Conservation (phyloP, 2,888 invertebrate species). For the Molorchus minor region DNA sequence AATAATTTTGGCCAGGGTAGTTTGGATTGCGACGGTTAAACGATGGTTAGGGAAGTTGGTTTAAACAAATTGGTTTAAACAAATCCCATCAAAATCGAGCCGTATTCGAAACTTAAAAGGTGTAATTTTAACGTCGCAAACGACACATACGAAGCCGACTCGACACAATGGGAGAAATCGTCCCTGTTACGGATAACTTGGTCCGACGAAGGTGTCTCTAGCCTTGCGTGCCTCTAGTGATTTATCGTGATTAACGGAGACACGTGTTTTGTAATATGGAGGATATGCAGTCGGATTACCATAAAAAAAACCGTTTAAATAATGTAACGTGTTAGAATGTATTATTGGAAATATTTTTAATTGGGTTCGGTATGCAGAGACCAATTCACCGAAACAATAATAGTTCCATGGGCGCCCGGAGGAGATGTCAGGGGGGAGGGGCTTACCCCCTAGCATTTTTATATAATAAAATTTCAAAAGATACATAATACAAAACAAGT, state of each 20-base stretch:
- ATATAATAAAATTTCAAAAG: no score
- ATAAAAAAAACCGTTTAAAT: slow-evolving; percentile 24
- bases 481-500: no score
- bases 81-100: slow-evolving; percentile 31
- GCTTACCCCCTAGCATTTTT: no score
- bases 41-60: no score
- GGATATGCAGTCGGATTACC: slow-evolving; percentile 15
- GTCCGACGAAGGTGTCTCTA: slow-evolving; percentile 34
- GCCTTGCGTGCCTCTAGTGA: slow-evolving; percentile 39
- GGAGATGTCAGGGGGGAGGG: no score
- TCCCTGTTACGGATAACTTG: slow-evolving; percentile 40
- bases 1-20: no score
- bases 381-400: not conserved
- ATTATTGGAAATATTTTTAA: slow-evolving; percentile 10
- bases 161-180: slow-evolving; percentile 47
- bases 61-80: no score
- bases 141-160: slow-evolving; percentile 29
- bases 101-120: slow-evolving; percentile 31
- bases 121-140: slow-evolving; percentile 32
- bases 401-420: no score
- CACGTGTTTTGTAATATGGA: slow-evolving; percentile 39
- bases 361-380: not conserved
- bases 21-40: no score
- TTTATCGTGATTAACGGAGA: slow-evolving; percentile 41
- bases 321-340: slow-evolving; percentile 18